Conservation (phyloP, 2,797 vertebrate genomes). For the Brotula barbata region DNA sequence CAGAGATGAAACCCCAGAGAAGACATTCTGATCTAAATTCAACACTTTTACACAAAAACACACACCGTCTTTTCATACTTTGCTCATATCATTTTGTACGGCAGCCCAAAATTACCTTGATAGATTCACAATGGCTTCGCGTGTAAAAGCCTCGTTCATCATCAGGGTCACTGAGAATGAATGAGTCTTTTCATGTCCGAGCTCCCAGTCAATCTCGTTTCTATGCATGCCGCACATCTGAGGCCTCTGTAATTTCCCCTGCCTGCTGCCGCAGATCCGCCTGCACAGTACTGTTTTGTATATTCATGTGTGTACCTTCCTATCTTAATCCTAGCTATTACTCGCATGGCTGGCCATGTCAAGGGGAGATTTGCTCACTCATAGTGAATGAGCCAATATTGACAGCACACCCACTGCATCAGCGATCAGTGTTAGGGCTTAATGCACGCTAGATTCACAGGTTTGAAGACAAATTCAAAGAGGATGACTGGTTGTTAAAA, state of each 20-base stretch:
- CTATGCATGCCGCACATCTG: slow-evolving; percentile 41
- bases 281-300: slow-evolving; percentile 62
- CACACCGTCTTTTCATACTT: slow-evolving; percentile 11
- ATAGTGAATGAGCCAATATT: slow-evolving; percentile 78
- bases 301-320: slow-evolving; percentile 80
- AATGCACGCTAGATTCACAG: slow-evolving; percentile 50
- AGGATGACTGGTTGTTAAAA: slow-evolving; percentile 48
- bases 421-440: slow-evolving; percentile 71
- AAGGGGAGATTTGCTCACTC: slow-evolving; percentile 77
- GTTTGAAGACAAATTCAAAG: slow-evolving; percentile 53
- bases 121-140: slow-evolving; percentile 35
- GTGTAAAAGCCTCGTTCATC: slow-evolving; percentile 39
- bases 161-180: slow-evolving; percentile 50
- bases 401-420: slow-evolving; percentile 76
- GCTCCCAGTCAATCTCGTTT: slow-evolving; percentile 59
- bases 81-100: slow-evolving; percentile 24
- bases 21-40: slow-evolving; percentile 49
- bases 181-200: slow-evolving; percentile 62
- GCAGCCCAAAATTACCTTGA: slow-evolving; percentile 46
- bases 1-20: slow-evolving; percentile 37
- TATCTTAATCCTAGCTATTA: slow-evolving; percentile 81
- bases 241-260: slow-evolving; percentile 60
- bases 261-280: slow-evolving; percentile 52
- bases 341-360: slow-evolving; percentile 78
- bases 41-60: slow-evolving; percentile 4